A percentile compares a stretch with the other conserved stretches of the same genome.
phyloP scores from a whole-genome alignment of 1,140 invertebrate species.

The Drosophila aff. region DNA sequence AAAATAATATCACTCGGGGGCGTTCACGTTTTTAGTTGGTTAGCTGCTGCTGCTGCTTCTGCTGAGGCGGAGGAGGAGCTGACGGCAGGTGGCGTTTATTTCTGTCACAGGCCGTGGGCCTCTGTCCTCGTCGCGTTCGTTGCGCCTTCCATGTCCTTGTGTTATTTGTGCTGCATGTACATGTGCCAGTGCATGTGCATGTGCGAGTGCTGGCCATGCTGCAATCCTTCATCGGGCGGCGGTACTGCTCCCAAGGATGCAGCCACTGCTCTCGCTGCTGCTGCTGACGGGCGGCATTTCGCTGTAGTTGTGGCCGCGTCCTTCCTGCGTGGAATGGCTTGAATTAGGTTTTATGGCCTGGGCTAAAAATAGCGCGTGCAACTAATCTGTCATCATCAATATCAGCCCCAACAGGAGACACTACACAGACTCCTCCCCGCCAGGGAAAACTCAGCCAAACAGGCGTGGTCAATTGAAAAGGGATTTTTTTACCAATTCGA shows the following conservation, averaged over 20 bases:
- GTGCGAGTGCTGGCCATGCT: conserved; percentile 53
- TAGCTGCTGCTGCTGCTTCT: conserved; percentile 29
- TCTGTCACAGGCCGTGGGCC: conserved; percentile 56
- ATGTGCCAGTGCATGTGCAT: conserved; percentile 21
- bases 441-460: not conserved
- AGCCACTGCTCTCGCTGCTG: conserved; percentile 38
- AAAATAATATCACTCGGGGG: conserved; percentile 63
- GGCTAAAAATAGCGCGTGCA: conserved; percentile 57
- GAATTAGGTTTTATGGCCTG: conserved; percentile 61
- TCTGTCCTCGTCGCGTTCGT: conserved; percentile 66
- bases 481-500: not conserved
- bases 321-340: conserved; percentile 57
- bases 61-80: conserved; percentile 29
- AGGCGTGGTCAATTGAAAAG: conserved; percentile 4
- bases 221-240: conserved; percentile 53
- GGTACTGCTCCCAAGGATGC: conserved; percentile 9
- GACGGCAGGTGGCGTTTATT: conserved; percentile 53
- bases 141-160: conserved; percentile 76
- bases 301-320: conserved; percentile 46
- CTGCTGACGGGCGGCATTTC: conserved; percentile 51
- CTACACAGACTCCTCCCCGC: not conserved
- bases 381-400: conserved; percentile 71
- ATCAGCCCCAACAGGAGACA: conserved; percentile 7
- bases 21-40: conserved; percentile 48
- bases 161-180: conserved; percentile 69